These are phyloP conservation scores for Zoanthus gigantus DNA, from an alignment of 92 coral and sea anemone species.

Conservation along the genomic window DNA sequence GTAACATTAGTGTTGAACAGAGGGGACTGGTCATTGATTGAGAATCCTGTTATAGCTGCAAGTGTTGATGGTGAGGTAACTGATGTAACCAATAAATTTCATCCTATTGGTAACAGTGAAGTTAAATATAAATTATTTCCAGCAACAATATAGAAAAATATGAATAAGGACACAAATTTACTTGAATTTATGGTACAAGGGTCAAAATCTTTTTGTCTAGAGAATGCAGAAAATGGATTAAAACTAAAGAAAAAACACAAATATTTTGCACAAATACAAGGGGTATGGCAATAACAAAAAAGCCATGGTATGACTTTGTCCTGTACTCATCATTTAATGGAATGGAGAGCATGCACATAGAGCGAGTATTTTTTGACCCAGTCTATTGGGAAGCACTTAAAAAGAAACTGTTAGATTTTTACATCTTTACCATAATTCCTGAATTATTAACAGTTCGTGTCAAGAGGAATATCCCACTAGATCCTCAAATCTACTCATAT, in stretches of 20 bases:
- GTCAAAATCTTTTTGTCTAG: no score
- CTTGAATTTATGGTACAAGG: conserved; percentile 25
- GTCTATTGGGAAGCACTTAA: background rate
- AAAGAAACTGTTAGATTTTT: no score
- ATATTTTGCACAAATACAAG: conserved; percentile 58
- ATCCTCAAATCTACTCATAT: no score
- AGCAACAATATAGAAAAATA: background rate
- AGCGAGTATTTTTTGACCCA: background rate
- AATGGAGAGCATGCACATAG: background rate
- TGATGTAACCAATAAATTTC: conserved; percentile 31
- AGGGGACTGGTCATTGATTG: conserved; percentile 51
- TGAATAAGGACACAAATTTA: background rate
- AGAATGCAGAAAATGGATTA: no score
- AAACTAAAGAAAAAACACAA: no score
- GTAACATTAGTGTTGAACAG: conserved; percentile 47
- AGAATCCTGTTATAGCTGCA: conserved; percentile 51
- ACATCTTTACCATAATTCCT: no score
- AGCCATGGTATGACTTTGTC: background rate
- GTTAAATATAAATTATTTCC: conserved; percentile 57
- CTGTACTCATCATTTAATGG: background rate
- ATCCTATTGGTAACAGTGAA: conserved; percentile 42
- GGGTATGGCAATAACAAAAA: conserved; percentile 59
- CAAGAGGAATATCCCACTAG: no score
- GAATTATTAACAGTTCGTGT: no score
- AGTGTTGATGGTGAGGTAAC: conserved; percentile 56